Conservation (phyloP, 2,888 invertebrate species). For the Priocnemis perturbator region DNA sequence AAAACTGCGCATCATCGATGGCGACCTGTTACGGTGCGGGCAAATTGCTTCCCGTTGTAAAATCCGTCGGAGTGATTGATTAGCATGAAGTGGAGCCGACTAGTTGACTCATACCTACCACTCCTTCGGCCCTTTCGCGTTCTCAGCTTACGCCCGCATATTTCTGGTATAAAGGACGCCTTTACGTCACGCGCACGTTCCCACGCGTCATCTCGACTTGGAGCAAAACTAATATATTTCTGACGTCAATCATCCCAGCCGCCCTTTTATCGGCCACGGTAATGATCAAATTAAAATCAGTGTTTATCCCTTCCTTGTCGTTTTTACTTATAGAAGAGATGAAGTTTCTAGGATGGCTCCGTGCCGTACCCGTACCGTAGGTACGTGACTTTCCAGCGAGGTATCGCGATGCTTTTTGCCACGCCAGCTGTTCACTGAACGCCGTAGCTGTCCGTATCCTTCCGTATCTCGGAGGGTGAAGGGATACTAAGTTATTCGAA, state of each 20-base stretch:
- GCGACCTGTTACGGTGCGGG: slow-evolving; percentile 61
- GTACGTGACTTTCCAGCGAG: too few species aligned
- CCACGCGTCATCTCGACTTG: background rate
- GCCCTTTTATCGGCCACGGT: slow-evolving; percentile 40
- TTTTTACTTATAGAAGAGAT: slow-evolving; percentile 86
- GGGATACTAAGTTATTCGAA: background rate
- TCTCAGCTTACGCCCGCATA: too few species aligned
- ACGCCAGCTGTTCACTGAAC: slow-evolving; percentile 15
- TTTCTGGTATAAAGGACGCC: too few species aligned
- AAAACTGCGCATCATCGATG: slow-evolving; percentile 52
- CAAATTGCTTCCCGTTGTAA: slow-evolving; percentile 64
- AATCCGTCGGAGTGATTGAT: slow-evolving; percentile 67
- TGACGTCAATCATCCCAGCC: slow-evolving; percentile 30
- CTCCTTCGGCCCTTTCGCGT: slow-evolving; percentile 10
- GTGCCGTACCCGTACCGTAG: slow-evolving; percentile 74
- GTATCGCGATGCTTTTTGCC: slow-evolving; percentile 6
- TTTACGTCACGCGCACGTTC: background rate
- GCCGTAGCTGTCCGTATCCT: background rate
- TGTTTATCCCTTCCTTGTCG: slow-evolving; percentile 34
- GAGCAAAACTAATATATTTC: background rate
- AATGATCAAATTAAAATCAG: slow-evolving; percentile 29
- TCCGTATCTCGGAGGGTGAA: slow-evolving; percentile 19
- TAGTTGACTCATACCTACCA: slow-evolving; percentile 50
- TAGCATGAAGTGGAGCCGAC: slow-evolving; percentile 59
- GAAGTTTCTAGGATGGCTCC: slow-evolving; percentile 93